A percentile compares a stretch with the other conserved stretches of the same genome.
Conservation (phyloP, 2,888 invertebrate species). For the Hanleya hanleyi region DNA sequence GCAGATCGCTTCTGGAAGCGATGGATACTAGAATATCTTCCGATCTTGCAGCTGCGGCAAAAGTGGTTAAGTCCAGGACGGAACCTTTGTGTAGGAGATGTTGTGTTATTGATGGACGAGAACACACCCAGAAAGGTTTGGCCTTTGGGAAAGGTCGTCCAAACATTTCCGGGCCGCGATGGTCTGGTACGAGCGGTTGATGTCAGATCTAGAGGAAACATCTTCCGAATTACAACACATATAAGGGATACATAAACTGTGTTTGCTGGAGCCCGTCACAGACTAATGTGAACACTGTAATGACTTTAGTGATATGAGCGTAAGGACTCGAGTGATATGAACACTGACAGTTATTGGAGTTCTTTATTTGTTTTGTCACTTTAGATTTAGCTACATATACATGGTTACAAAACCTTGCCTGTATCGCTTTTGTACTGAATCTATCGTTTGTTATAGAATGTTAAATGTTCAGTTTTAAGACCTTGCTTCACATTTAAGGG, state of each 20-base stretch:
- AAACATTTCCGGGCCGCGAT: not conserved
- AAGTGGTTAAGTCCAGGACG: not conserved
- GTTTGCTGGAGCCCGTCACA: not conserved
- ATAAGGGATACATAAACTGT: not conserved
- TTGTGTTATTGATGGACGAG: not conserved
- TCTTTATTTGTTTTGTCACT: too few species aligned
- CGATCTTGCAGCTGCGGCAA: not conserved
- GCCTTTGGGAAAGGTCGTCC: not conserved
- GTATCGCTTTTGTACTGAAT: too few species aligned
- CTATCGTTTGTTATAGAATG: not conserved
- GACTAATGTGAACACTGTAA: too few species aligned
- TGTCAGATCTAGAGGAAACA: not conserved
- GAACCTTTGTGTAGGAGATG: not conserved
- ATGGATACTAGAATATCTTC: slow-evolving; percentile 17
- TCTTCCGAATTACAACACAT: not conserved
- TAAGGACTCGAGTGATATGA: too few species aligned
- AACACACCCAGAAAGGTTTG: not conserved
- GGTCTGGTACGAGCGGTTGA: not conserved
- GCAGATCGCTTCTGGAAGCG: slow-evolving; percentile 12
- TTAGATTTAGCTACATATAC: too few species aligned
- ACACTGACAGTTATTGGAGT: too few species aligned
- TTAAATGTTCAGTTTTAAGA: not conserved
- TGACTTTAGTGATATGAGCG: too few species aligned
- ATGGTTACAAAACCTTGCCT: too few species aligned
- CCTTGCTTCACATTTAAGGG: not conserved